A percentile compares a stretch with the other conserved stretches of the same genome.
Evolutionary conservation across 2,113 vertebrate species (phyloP).

Genomic region (Synchiropus splendidus): DNA sequence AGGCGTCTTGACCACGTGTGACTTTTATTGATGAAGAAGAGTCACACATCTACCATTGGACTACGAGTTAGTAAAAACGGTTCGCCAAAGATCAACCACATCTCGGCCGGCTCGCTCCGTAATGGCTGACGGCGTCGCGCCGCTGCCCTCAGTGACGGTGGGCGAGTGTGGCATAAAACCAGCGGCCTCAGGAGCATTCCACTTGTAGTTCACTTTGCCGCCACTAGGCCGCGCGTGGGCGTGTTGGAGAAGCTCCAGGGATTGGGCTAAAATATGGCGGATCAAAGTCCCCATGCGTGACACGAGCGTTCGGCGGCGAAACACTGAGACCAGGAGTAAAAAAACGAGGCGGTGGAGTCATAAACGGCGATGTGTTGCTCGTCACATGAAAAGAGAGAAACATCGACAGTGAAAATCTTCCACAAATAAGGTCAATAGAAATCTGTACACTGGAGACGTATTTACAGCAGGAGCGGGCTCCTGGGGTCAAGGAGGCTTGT

Average conservation of each 20-base stretch:
- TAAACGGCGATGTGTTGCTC: too few species aligned
- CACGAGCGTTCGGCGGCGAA: background rate
- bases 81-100: slow-evolving; percentile 45
- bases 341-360: too few species aligned
- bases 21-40: slow-evolving; percentile 61
- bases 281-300: background rate
- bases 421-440: slow-evolving; percentile 28
- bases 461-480: slow-evolving; percentile 29
- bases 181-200: slow-evolving; percentile 15
- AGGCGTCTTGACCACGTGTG: slow-evolving; percentile 53
- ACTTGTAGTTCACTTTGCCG: background rate
- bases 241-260: too few species aligned
- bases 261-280: background rate
- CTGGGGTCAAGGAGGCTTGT: slow-evolving; percentile 62
- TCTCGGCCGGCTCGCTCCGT: too few species aligned
- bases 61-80: slow-evolving; percentile 65
- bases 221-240: slow-evolving; percentile 2
- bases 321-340: background rate
- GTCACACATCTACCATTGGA: slow-evolving; percentile 60
- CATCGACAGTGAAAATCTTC: background rate
- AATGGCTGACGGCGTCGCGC: too few species aligned
- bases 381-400: background rate
- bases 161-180: too few species aligned
- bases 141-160: too few species aligned
- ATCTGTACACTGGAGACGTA: slow-evolving; percentile 42